phyloP scores from a whole-genome alignment of 2,113 vertebrate species.

The Lophura nycthemera region DNA sequence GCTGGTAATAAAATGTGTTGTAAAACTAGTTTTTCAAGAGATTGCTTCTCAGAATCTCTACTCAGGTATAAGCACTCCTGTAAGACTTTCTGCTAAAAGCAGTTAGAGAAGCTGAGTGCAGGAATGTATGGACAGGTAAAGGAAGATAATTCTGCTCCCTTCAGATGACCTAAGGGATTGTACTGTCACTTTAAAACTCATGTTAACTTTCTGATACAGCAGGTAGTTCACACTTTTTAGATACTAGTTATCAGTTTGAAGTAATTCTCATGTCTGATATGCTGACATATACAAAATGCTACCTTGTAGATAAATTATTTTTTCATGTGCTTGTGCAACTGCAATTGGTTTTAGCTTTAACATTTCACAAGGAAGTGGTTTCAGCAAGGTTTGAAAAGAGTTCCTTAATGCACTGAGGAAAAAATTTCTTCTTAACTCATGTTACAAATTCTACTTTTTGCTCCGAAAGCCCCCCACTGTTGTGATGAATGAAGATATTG shows the following conservation, averaged over 20 bases:
- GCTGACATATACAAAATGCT: background rate
- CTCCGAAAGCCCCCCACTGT: background rate
- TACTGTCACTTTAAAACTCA: background rate
- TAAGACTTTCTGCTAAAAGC: background rate
- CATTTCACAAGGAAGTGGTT: conserved; percentile 1
- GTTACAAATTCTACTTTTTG: background rate
- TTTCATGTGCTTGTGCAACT: background rate
- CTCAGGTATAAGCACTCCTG: background rate
- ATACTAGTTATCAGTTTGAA: background rate
- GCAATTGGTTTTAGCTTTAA: background rate
- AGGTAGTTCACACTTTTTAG: background rate
- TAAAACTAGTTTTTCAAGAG: background rate
- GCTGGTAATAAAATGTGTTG: background rate
- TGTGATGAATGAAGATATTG: background rate
- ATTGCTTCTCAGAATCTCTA: background rate
- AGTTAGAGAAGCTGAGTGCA: background rate
- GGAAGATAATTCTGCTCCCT: background rate
- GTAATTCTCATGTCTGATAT: background rate
- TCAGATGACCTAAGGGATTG: background rate
- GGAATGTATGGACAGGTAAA: background rate
- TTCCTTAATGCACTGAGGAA: background rate
- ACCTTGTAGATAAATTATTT: no score
- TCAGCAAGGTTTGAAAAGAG: background rate
- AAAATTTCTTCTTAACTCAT: background rate
- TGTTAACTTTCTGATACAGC: background rate